phyloP scores from a whole-genome alignment of 2,888 invertebrate genomes.

The Sussaba pulchella region DNA sequence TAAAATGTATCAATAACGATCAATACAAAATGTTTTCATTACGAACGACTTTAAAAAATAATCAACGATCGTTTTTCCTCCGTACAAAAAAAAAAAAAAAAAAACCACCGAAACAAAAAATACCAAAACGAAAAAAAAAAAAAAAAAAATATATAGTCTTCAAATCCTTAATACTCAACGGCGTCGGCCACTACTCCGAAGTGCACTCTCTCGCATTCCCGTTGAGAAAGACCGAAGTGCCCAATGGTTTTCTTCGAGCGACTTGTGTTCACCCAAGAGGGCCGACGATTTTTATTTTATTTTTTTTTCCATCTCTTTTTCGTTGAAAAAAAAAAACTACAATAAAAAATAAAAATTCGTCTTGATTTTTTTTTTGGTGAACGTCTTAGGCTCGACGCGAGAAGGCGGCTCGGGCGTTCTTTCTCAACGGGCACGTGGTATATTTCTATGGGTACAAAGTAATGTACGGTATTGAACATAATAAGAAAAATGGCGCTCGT shows the following conservation, averaged over 20 bases:
- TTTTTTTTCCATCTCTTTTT: neutral
- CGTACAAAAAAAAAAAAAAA: neutral
- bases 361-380: conserved; percentile 5
- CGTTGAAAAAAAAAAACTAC: too few relatives aligned
- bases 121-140: too few relatives aligned
- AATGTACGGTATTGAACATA: conserved; percentile 45
- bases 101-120: too few relatives aligned
- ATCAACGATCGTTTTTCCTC: too few relatives aligned
- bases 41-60: too few relatives aligned
- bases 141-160: too few relatives aligned
- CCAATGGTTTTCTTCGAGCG: conserved; percentile 44
- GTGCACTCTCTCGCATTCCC: conserved; percentile 40
- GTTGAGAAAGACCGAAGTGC: conserved; percentile 47
- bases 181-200: conserved; percentile 7
- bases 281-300: neutral
- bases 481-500: conserved; percentile 53
- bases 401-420: conserved; percentile 21
- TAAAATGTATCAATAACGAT: too few relatives aligned
- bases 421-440: conserved; percentile 17
- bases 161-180: conserved; percentile 1
- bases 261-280: conserved; percentile 6
- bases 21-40: too few relatives aligned
- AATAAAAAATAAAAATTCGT: too few relatives aligned
- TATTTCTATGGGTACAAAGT: conserved; percentile 45
- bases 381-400: conserved; percentile 13